A percentile compares a stretch with the other conserved stretches of the same genome.
Conservation (phyloP, 2,113 vertebrate genomes). For the Tonatia bakeri region DNA sequence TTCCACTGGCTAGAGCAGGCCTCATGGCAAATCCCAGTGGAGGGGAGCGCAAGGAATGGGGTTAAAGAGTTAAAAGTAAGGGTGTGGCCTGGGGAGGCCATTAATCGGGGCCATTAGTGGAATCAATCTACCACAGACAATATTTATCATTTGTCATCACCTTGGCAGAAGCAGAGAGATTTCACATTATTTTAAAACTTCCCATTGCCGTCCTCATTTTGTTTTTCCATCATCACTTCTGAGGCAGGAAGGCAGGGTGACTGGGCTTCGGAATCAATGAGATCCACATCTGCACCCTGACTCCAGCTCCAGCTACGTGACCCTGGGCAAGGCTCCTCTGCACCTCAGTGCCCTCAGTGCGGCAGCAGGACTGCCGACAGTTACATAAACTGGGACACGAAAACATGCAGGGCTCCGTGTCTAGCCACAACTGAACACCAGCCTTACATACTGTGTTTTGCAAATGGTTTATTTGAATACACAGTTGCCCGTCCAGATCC, state of each 20-base stretch:
- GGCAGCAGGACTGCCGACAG: neutral
- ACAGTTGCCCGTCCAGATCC: neutral
- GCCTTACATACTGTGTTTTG: neutral
- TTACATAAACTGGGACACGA: neutral
- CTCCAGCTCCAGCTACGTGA: neutral
- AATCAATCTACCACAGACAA: neutral
- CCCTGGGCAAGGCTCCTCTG: neutral
- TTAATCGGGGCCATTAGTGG: neutral
- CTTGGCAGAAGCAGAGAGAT: neutral
- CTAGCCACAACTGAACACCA: neutral
- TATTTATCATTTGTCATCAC: neutral
- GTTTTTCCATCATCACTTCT: neutral
- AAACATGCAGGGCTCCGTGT: neutral
- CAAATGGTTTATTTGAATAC: neutral
- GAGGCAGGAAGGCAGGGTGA: neutral
- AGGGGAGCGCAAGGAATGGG: neutral
- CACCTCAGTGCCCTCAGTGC: neutral
- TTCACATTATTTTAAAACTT: slow-evolving; percentile 1
- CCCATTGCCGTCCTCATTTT: neutral
- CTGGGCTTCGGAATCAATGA: neutral
- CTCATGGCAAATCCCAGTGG: neutral
- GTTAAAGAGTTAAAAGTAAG: neutral
- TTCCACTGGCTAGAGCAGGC: neutral
- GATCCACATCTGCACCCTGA: neutral
- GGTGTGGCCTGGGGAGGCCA: neutral